Evolutionary conservation across 2,797 vertebrate species (phyloP).

Genomic region (Helostoma temminkii): DNA sequence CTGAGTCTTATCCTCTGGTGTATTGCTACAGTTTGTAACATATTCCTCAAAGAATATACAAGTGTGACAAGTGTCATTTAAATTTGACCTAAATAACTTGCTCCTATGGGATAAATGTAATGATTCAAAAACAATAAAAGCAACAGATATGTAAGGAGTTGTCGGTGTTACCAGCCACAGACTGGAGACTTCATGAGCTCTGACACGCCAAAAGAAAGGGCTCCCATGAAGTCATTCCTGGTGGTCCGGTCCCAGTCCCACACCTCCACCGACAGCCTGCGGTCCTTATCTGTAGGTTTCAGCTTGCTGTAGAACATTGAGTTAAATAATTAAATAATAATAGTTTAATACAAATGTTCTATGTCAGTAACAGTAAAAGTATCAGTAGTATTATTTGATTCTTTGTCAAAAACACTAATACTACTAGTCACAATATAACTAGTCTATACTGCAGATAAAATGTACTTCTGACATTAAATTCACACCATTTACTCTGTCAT

Average conservation of each 20-base stretch:
- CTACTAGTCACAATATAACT: background rate
- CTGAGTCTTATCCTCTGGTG: background rate
- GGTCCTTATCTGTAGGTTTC: conserved; percentile 93
- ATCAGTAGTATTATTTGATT: no score
- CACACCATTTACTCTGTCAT: background rate
- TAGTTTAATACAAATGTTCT: no score
- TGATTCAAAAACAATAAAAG: background rate
- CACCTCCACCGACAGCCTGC: conserved; percentile 94
- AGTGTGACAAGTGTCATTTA: background rate
- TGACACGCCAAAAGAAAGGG: conserved; percentile 96
- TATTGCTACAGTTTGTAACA: background rate
- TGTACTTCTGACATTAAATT: conserved; percentile 7
- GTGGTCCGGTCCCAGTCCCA: conserved; percentile 99
- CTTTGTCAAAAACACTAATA: no score
- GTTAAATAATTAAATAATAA: no score
- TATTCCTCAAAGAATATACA: background rate
- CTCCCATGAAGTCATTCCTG: conserved; percentile 98
- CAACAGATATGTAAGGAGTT: background rate
- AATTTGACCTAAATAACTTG: no score
- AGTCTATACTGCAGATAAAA: no score
- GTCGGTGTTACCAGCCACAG: conserved; percentile 88
- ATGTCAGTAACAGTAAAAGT: background rate
- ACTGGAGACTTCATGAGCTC: conserved; percentile 96
- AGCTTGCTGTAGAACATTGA: conserved; percentile 87
- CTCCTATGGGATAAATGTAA: background rate